Evolutionary conservation across 2,888 invertebrate species (phyloP), one percentile per base, ranked within the genome.

Genomic region (Hermaeophaga mercurialis): DNA sequence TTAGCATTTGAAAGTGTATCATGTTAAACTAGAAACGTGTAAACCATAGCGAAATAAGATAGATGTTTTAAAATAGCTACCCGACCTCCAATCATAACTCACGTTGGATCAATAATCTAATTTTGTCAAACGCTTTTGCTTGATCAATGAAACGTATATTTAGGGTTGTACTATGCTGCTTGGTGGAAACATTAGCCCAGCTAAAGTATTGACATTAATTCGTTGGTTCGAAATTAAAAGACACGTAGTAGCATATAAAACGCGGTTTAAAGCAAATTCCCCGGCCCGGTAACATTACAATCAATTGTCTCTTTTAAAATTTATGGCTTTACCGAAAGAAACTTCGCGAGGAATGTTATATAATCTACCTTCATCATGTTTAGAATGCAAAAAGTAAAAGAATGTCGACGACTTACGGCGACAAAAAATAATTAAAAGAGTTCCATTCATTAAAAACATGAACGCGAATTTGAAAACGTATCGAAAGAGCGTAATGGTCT

Each of bases 191-290:
- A n/a, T n/a, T n/a, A n/a, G n/a, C n/a, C n/a, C n/a, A n/a, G n/a
- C n/a, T n/a, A n/a, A n/a, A n/a, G 58, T 48, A 60, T 55, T 56
- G 45, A 62, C 64, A 60, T 64, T 58, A 45, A 62, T 62, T 61
- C 58, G 52, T 56, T 56, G 63, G 59, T 62, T 61, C 55, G 59
- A 64, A 64, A 64, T 63, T 63, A 59, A 62, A 62, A 63, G 58
- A 61, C 58, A 62, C 60, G 61, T 62, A 54, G 60, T 54, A 61
- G 63, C 61, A 64, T 61, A 62, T 58, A 63, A 62, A 63, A 62
- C 44, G 59, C 31, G 59, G 55, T 64, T 64, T 62, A 64, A 66
- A 63, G 63, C 66, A 64, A 63, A 66, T 66, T 61, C 66, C 61
- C 43, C 44, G 61, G 63, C 63, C 64, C 59, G 58, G 61, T 66